phyloP scores from a whole-genome alignment of 2,888 invertebrate species.

The Drosophila cognata region DNA sequence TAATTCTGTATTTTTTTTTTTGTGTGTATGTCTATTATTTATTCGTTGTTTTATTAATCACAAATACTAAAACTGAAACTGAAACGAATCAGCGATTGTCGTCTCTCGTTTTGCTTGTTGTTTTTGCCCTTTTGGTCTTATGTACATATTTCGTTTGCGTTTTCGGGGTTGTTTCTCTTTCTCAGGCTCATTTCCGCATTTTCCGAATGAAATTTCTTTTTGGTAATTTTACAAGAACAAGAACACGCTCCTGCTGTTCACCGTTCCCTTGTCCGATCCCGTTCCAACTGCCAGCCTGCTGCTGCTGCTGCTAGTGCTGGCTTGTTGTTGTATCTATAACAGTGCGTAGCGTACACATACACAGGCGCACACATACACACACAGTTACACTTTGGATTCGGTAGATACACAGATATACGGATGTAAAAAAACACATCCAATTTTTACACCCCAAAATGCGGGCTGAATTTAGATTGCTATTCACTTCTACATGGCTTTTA shows the following conservation, averaged over 20 bases:
- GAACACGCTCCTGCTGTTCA: slow-evolving; percentile 62
- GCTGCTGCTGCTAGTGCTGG: slow-evolving; percentile 39
- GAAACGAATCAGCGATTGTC: slow-evolving; percentile 27
- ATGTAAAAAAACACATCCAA: slow-evolving; percentile 58
- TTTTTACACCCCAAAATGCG: slow-evolving; percentile 56
- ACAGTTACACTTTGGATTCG: slow-evolving; percentile 45
- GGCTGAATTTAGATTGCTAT: slow-evolving; percentile 26
- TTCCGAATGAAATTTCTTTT: slow-evolving; percentile 78
- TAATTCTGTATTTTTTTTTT: slow-evolving; percentile 13
- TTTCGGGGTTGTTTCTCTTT: slow-evolving; percentile 75
- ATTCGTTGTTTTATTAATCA: slow-evolving; percentile 55
- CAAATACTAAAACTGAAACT: slow-evolving; percentile 25
- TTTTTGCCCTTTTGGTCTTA: slow-evolving; percentile 47
- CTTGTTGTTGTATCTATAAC: slow-evolving; percentile 78
- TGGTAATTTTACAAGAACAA: slow-evolving; percentile 80
- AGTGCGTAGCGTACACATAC: slow-evolving; percentile 66
- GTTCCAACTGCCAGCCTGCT: slow-evolving; percentile 33
- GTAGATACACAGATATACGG: slow-evolving; percentile 55
- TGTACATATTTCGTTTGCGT: slow-evolving; percentile 53
- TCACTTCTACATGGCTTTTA: slow-evolving; percentile 44
- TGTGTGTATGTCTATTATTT: slow-evolving; percentile 27
- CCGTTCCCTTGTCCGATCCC: slow-evolving; percentile 34
- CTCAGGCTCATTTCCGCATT: slow-evolving; percentile 78
- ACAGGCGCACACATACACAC: slow-evolving; percentile 37
- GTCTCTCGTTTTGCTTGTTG: slow-evolving; percentile 39